Evolutionary conservation across 1,140 invertebrate genomes (phyloP).

Genomic region (Pinna nobilis): DNA sequence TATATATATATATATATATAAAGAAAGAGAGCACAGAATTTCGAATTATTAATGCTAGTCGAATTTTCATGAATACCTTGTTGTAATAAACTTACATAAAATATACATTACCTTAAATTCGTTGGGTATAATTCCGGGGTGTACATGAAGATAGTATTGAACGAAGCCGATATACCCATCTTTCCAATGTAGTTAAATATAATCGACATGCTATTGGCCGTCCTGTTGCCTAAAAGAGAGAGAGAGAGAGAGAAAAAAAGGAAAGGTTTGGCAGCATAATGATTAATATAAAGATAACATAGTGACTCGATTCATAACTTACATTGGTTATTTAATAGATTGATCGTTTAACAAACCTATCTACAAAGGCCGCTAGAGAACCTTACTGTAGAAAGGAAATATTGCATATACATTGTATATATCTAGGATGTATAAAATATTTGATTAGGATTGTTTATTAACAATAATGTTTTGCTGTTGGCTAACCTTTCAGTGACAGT

Average conservation of each 20-base stretch:
- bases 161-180: conserved; percentile 45
- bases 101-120: conserved; percentile 47
- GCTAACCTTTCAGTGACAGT: too few species aligned
- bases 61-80: background rate
- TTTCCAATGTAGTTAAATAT: conserved; percentile 44
- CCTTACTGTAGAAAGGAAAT: background rate
- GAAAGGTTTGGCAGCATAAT: too few species aligned
- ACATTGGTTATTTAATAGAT: background rate
- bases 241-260: background rate
- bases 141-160: conserved; percentile 40
- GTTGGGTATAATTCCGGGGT: conserved; percentile 54
- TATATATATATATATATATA: too few species aligned
- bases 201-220: background rate
- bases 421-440: background rate
- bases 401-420: background rate
- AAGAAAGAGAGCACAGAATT: background rate
- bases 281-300: too few species aligned
- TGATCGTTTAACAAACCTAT: background rate
- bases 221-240: background rate
- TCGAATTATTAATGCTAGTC: background rate
- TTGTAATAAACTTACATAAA: background rate
- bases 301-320: background rate
- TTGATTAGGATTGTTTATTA: background rate
- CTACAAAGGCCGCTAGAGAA: background rate
- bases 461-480: too few species aligned